Conservation (phyloP, 2,113 vertebrate genomes). For the Coturnix japonica region DNA sequence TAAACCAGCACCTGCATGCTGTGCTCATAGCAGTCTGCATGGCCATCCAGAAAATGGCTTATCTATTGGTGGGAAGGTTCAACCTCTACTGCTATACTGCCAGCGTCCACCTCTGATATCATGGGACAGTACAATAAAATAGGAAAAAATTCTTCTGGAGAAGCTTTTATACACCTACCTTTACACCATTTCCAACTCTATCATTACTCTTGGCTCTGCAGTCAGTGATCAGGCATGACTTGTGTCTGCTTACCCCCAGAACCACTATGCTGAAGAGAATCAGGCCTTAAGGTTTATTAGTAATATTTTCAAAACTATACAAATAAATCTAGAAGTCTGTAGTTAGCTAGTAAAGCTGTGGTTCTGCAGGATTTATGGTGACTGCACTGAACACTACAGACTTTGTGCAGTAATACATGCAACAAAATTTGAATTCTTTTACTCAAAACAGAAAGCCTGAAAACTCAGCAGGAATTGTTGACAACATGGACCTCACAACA, state of each 20-base stretch:
- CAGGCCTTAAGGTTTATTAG: background rate
- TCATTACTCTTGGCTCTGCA: too few species aligned
- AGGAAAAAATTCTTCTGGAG: too few species aligned
- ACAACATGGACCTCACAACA: background rate
- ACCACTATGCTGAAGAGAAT: background rate
- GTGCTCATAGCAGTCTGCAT: too few species aligned
- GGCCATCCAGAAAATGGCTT: too few species aligned
- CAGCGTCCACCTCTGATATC: too few species aligned
- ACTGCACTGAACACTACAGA: background rate
- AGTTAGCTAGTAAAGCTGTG: background rate
- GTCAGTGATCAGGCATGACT: background rate
- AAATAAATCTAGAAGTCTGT: slow-evolving; percentile 1
- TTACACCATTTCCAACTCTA: too few species aligned
- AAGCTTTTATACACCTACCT: too few species aligned
- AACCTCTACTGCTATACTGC: too few species aligned
- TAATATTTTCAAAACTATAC: background rate
- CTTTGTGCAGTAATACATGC: background rate
- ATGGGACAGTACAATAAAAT: too few species aligned
- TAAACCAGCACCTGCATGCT: too few species aligned
- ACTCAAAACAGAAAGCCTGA: background rate
- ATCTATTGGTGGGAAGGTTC: too few species aligned
- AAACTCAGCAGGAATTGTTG: background rate
- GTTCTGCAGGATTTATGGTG: background rate
- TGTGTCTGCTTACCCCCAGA: background rate
- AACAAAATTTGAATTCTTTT: background rate